These are phyloP conservation scores for Oryzias celebensis DNA, from an alignment of 2,113 vertebrate species.

Conservation along the genomic window DNA sequence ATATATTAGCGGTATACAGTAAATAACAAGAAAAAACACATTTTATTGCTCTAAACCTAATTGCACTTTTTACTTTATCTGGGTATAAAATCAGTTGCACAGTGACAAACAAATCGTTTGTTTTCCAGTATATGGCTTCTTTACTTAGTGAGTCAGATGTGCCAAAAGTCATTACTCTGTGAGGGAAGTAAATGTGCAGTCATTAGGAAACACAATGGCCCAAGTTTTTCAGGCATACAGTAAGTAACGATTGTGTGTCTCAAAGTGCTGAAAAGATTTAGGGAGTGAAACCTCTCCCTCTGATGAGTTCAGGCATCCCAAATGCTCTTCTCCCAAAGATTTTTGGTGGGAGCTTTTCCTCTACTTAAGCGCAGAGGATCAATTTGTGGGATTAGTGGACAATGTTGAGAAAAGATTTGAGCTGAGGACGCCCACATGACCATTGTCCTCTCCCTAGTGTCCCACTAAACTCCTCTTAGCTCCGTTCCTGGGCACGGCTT, in stretches of 20 bases:
- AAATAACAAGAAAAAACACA: background rate
- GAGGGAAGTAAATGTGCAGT: constrained; percentile 64
- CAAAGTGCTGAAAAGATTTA: constrained; percentile 41
- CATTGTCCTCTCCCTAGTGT: constrained; percentile 37
- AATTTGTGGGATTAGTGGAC: constrained; percentile 70
- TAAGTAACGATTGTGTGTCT: constrained; percentile 63
- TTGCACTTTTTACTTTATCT: background rate
- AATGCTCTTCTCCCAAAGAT: constrained; percentile 57
- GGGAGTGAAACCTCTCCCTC: constrained; percentile 44
- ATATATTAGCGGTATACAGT: background rate
- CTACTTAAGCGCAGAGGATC: constrained; percentile 57
- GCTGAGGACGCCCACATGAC: constrained; percentile 54
- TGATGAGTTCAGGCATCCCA: constrained; percentile 63
- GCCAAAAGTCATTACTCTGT: constrained; percentile 62
- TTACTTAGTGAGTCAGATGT: constrained; percentile 56
- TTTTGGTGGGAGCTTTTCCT: constrained; percentile 40
- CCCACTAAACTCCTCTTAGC: constrained; percentile 64
- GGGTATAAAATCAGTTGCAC: background rate
- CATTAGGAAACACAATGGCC: constrained; percentile 61
- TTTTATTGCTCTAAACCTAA: constrained; percentile 7
- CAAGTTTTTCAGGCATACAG: constrained; percentile 48
- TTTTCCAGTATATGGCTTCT: constrained; percentile 43
- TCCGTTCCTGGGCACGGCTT: constrained; percentile 45
- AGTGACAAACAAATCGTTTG: constrained; percentile 32
- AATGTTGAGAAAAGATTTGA: constrained; percentile 60